Evolutionary conservation across 2,113 vertebrate genomes (phyloP), one percentile per base, ranked within the genome.

Genomic region (Gambusia affinis): DNA sequence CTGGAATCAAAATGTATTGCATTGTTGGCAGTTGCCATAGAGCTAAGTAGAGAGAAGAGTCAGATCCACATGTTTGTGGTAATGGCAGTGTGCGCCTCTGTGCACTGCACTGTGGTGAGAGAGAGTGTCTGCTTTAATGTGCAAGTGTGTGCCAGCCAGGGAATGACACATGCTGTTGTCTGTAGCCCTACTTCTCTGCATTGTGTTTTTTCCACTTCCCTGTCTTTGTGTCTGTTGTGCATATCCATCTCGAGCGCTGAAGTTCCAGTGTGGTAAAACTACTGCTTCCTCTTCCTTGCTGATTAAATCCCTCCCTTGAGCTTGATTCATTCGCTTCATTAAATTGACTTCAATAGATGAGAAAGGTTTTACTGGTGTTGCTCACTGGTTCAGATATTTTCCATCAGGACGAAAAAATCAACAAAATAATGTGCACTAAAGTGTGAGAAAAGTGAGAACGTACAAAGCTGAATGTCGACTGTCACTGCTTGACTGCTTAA

Each of bases 241-340:
- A 60, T 72, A 73, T 83, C 54, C 51, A 72, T 83, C 78, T 81
- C 68, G 37, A 0, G 47, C 65, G 51, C 30, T 74, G 31, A 60
- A 70, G 54, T 57, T 35, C 37, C 22, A 27, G 35, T 72, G 62
- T 82, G 78, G 51, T 60, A 30, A 19, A 19, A 68, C 65, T 35
- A 69, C 67, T 65, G 64, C 35, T 61, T 24, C 71, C 11, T 35
- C 44, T 30, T 27, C 60, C 39, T 14, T 81, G 51, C 71, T 62
- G 74, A 85, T 86, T 83, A 76, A 69, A 90, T 88, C 86, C 66
- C 74, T 83, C 79, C 72, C 63, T 83, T 79, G 64, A 75, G 60
- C 39, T 82, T 74, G 37, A 37, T 66, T 19, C 72, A 70, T 54
- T 60, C 74, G 37, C 75, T 64, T 85, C 77, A 77, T 77, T 73